Percentiles rank a stretch among this genome's conserved stretches.
phyloP scores from a whole-genome alignment of 2,888 invertebrate genomes.

The Oligia fasciuncula region DNA sequence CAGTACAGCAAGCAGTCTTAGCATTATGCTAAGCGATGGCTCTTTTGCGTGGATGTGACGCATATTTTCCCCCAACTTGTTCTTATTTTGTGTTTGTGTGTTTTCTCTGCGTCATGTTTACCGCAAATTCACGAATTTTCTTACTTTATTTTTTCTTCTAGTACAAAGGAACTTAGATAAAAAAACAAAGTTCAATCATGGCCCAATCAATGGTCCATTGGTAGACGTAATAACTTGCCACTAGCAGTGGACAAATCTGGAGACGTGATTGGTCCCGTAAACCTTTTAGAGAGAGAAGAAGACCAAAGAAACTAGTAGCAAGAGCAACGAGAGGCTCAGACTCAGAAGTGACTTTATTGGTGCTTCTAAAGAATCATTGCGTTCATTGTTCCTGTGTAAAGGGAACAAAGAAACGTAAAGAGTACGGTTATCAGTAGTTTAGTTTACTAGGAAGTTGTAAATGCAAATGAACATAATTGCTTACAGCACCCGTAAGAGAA shows the following conservation, averaged over 20 bases:
- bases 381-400: conserved; percentile 5
- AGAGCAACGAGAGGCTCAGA: background rate
- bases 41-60: too few species aligned
- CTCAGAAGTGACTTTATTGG: background rate
- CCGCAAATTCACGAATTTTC: too few species aligned
- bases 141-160: too few species aligned
- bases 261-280: background rate
- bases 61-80: too few species aligned
- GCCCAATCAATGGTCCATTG: background rate
- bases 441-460: conserved; percentile 48
- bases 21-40: too few species aligned
- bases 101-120: too few species aligned
- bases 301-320: background rate
- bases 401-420: conserved; percentile 45
- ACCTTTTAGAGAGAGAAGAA: background rate
- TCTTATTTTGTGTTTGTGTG: too few species aligned
- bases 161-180: background rate
- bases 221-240: background rate
- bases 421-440: conserved; percentile 40
- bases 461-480: conserved; percentile 56
- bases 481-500: conserved; percentile 32
- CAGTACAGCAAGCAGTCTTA: background rate
- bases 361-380: background rate
- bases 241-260: background rate
- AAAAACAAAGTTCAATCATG: background rate